Percentiles rank a stretch among this genome's conserved stretches.
These are phyloP conservation scores for Clarias fuscus DNA, from an alignment of 2,797 vertebrate species.

Conservation along the genomic window DNA sequence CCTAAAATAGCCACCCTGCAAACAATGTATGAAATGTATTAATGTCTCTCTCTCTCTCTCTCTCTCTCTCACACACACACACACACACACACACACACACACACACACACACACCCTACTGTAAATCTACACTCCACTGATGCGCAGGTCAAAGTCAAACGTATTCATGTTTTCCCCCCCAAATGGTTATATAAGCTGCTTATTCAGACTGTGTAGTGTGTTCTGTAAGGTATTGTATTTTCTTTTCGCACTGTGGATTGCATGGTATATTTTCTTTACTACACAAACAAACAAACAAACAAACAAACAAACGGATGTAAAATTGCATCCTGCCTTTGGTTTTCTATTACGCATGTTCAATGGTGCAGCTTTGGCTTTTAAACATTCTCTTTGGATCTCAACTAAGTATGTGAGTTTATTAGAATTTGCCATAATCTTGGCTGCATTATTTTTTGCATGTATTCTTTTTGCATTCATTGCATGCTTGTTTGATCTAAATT, in stretches of 20 bases:
- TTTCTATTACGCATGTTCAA: background rate
- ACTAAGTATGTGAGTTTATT: background rate
- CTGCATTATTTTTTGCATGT: background rate
- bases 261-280: too few relatives aligned
- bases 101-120: too few relatives aligned
- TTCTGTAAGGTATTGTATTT: background rate
- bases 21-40: background rate
- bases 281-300: background rate
- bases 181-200: conserved; percentile 18
- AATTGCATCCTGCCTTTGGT: background rate
- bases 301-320: too few relatives aligned
- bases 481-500: background rate
- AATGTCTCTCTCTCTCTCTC: too few relatives aligned
- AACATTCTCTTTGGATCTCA: background rate
- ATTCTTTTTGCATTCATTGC: background rate
- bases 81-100: too few relatives aligned
- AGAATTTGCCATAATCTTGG: background rate
- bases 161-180: background rate
- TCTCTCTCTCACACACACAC: too few relatives aligned
- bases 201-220: conserved; percentile 21
- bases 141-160: background rate
- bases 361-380: background rate
- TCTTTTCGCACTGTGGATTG: background rate
- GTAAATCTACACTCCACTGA: background rate
- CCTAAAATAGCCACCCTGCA: too few relatives aligned